A percentile compares a stretch with the other conserved stretches of the same genome.
Evolutionary conservation across 2,797 vertebrate species (phyloP).

Genomic region (Danio choprae): DNA sequence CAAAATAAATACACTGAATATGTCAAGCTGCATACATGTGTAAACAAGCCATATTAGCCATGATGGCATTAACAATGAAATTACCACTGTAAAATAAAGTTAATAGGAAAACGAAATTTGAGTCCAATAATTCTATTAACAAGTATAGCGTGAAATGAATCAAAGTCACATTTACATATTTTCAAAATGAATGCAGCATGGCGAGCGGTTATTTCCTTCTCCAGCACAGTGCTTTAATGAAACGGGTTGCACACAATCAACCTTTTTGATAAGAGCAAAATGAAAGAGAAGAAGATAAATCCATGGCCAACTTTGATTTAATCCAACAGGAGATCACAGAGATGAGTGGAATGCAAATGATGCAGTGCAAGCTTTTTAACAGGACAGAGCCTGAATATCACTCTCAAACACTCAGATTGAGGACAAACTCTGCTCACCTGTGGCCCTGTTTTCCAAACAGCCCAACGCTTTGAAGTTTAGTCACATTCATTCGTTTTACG

Average conservation of each 20-base stretch:
- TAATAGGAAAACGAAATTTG: neutral
- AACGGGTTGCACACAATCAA: slow-evolving; percentile 57
- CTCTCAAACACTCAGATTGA: slow-evolving; percentile 42
- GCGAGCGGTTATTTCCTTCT: slow-evolving; percentile 5
- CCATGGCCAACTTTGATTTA: slow-evolving; percentile 68
- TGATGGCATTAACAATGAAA: too few species aligned
- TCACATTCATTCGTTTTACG: neutral
- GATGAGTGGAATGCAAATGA: slow-evolving; percentile 48
- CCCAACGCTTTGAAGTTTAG: slow-evolving; percentile 9
- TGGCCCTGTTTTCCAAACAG: slow-evolving; percentile 9
- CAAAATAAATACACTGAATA: neutral
- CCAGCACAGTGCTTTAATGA: slow-evolving; percentile 26
- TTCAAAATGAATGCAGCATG: slow-evolving; percentile 4
- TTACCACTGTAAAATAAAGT: too few species aligned
- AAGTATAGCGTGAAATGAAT: slow-evolving; percentile 11
- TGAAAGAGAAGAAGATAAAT: slow-evolving; percentile 69
- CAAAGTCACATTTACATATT: slow-evolving; percentile 26
- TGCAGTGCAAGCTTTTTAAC: slow-evolving; percentile 39
- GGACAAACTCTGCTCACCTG: slow-evolving; percentile 41
- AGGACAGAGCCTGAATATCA: slow-evolving; percentile 39
- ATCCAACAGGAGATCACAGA: slow-evolving; percentile 64
- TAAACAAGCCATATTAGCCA: neutral
- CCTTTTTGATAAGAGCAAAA: slow-evolving; percentile 65
- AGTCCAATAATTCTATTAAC: slow-evolving; percentile 14
- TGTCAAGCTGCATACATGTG: neutral